These are phyloP conservation scores for Drosophila algonquin DNA, from an alignment of 2,888 invertebrate species.

Conservation along the genomic window DNA sequence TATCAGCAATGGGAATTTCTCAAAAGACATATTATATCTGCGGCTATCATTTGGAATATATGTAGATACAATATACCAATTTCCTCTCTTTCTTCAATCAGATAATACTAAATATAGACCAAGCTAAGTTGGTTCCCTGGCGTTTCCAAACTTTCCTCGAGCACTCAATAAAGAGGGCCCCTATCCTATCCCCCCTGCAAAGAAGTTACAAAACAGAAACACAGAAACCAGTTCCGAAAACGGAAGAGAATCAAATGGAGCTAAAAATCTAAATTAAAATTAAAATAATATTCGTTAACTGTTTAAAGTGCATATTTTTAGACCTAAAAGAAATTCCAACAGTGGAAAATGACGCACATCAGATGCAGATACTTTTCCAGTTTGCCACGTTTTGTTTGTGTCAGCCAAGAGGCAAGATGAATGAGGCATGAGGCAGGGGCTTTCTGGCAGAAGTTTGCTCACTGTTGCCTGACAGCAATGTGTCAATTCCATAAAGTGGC, in stretches of 20 bases:
- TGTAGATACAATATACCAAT: conserved; percentile 8
- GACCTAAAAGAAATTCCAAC: no score
- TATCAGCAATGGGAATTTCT: no score
- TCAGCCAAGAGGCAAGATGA: conserved; percentile 70
- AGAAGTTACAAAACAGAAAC: no score
- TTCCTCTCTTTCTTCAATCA: conserved; percentile 35
- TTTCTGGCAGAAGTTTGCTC: conserved; percentile 36
- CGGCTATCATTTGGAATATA: no score
- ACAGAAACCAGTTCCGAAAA: not conserved
- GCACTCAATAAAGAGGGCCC: no score
- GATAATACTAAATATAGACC: conserved; percentile 34
- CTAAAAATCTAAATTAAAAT: no score
- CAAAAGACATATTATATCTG: no score
- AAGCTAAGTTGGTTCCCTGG: conserved; percentile 23
- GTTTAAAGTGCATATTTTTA: no score
- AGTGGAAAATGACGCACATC: conserved; percentile 29
- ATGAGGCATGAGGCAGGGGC: conserved; percentile 60
- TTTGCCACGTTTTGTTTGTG: conserved; percentile 44
- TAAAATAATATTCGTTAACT: not conserved
- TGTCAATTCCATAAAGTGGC: conserved; percentile 78
- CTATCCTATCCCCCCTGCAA: no score
- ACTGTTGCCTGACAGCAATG: conserved; percentile 76
- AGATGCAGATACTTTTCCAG: conserved; percentile 43
- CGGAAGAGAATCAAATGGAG: not conserved
- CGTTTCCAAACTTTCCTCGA: no score